Percentiles rank a stretch among this genome's conserved stretches.
Evolutionary conservation across 2,888 invertebrate species (phyloP).

Genomic region (Tipula unca): DNA sequence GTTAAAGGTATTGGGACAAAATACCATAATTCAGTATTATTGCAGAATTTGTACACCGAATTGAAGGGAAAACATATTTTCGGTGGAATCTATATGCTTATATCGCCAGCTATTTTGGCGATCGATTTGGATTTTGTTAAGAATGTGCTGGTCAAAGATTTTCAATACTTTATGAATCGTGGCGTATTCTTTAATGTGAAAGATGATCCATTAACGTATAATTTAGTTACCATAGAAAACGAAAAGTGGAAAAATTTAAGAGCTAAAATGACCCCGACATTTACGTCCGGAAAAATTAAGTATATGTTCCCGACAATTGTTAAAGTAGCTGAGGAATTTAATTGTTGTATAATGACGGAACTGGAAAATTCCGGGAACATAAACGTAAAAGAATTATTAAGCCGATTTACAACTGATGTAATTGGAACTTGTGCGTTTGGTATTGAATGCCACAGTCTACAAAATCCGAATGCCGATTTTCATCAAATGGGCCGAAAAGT

Average conservation of each 20-base stretch:
- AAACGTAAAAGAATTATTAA: constrained; percentile 42
- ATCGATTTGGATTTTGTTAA: constrained; percentile 35
- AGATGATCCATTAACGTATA: constrained; percentile 35
- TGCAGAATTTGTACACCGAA: constrained; percentile 31
- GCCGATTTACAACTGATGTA: constrained; percentile 44
- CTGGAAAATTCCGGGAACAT: constrained; percentile 27
- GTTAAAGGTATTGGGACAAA: constrained; percentile 20
- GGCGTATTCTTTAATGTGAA: constrained; percentile 33
- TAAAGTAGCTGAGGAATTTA: constrained; percentile 31
- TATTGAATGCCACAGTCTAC: constrained; percentile 41
- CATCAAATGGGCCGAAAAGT: constrained; percentile 30
- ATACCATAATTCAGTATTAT: constrained; percentile 27
- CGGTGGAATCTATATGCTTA: constrained; percentile 33
- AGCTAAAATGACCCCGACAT: constrained; percentile 42
- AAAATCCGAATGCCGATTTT: constrained; percentile 38
- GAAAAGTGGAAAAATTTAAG: constrained; percentile 43
- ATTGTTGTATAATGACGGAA: constrained; percentile 28
- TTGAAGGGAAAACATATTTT: constrained; percentile 31
- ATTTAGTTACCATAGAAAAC: constrained; percentile 37
- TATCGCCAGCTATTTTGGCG: constrained; percentile 29
- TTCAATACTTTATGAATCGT: constrained; percentile 37
- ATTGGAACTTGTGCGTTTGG: constrained; percentile 46
- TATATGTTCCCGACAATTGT: constrained; percentile 40
- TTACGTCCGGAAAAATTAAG: constrained; percentile 45
- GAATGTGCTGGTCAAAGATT: constrained; percentile 36